Evolutionary conservation across 1,140 invertebrate genomes (phyloP).

Genomic region (Diplogasteroides magnus): DNA sequence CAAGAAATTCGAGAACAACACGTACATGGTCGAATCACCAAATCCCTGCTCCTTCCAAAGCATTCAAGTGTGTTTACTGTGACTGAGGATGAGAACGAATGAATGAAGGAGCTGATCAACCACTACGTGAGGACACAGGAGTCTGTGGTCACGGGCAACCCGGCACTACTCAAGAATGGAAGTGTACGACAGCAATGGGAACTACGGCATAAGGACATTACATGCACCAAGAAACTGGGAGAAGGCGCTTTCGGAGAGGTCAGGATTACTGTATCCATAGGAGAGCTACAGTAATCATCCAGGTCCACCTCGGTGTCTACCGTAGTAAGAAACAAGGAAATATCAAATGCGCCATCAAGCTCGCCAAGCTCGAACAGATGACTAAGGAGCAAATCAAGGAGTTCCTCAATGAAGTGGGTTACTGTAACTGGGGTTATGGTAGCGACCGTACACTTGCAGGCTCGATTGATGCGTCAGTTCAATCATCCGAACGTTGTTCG

Average conservation of each 20-base stretch:
- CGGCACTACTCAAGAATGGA: background rate
- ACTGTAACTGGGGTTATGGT: background rate
- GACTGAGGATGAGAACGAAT: background rate
- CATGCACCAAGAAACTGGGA: conserved; percentile 17
- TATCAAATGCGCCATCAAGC: conserved; percentile 21
- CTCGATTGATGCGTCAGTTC: conserved; percentile 24
- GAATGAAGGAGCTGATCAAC: background rate
- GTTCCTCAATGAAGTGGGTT: conserved; percentile 19
- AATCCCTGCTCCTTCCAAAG: background rate
- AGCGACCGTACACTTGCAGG: background rate
- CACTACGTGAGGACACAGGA: background rate
- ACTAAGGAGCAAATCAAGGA: conserved; percentile 31
- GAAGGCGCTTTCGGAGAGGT: conserved; percentile 35
- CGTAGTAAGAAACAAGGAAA: conserved; percentile 4
- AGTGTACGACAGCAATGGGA: conserved; percentile 23
- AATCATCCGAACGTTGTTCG: conserved; percentile 6
- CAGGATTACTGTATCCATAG: too few relatives aligned
- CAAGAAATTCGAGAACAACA: background rate
- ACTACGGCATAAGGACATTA: conserved; percentile 24
- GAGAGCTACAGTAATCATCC: too few relatives aligned
- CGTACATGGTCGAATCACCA: background rate
- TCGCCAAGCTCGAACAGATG: conserved; percentile 3
- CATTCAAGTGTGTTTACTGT: background rate
- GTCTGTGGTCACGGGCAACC: background rate
- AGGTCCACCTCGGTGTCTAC: conserved; percentile 18